These are phyloP conservation scores for Pelobates fuscus DNA, from an alignment of 2,113 vertebrate genomes.

Conservation along the genomic window DNA sequence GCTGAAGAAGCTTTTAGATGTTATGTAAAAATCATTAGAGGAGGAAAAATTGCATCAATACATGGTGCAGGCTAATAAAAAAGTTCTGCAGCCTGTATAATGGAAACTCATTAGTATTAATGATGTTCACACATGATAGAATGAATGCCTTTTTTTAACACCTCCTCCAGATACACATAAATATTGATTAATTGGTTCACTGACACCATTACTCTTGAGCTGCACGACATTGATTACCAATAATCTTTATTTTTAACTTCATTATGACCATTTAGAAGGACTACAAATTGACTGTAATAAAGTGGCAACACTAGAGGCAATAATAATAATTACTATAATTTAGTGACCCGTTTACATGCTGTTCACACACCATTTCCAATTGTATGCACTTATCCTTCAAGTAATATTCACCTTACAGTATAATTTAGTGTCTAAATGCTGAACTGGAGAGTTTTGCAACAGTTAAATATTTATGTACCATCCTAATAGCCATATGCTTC, in stretches of 20 bases:
- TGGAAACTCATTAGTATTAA: conserved; percentile 43
- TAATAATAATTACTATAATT: conserved; percentile 43
- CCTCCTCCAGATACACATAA: conserved; percentile 23
- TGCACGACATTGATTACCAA: conserved; percentile 38
- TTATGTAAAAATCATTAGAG: conserved; percentile 39
- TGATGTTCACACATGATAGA: conserved; percentile 29
- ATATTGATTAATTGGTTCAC: conserved; percentile 40
- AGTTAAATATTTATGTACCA: neutral
- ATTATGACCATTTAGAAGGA: conserved; percentile 41
- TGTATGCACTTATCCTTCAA: conserved; percentile 13
- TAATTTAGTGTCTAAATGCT: neutral
- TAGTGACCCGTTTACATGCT: conserved; percentile 33
- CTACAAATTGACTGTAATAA: conserved; percentile 42
- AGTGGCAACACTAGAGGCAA: conserved; percentile 24
- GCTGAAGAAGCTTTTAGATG: too few relatives aligned
- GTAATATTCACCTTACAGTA: neutral
- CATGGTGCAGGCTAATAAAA: neutral
- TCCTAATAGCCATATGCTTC: neutral
- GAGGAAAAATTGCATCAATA: neutral
- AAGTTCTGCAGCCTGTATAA: conserved; percentile 18
- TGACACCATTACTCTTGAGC: conserved; percentile 34
- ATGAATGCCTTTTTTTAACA: conserved; percentile 26
- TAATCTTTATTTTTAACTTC: conserved; percentile 49
- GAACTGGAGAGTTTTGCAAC: neutral
- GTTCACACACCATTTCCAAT: conserved; percentile 10